Evolutionary conservation across 2,113 vertebrate genomes (phyloP), one percentile per base, ranked within the genome.

Genomic region (Caretta caretta): DNA sequence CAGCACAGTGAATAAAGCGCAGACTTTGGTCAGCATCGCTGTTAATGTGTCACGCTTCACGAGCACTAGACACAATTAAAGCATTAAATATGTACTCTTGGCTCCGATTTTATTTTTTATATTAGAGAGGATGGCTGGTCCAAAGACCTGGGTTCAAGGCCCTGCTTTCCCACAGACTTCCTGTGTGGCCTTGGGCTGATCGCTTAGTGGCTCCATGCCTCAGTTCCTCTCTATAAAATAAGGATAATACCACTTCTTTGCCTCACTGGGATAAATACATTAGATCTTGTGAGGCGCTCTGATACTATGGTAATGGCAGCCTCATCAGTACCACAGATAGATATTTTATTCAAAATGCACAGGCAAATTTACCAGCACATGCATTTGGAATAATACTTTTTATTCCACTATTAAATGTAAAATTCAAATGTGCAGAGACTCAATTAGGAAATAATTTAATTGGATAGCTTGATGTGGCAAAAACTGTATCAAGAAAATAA

Each of bases 401-500:
- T 79, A 93, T 94, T 96, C 93, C 75, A 42, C n/a, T 20, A 38
- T 72, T 38, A 38, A 38, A 42, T 24, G 11, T 76, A 46, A 76
- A 46, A 46, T 24, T 46, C 22, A 42, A 46, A 76, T 76, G n/a
- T 25, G 38, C 72, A 42, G 81, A 88, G 84, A 75, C 12, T 5
- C 38, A 54, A 51, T 57, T 94, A 83, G 84, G 49, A 78, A 83
- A 56, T 0, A 0, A 50, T 75, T 16, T 6, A 83, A 87, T 11
- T 46, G 5, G 86, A 1, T 51, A 83, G 16, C 75, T 78, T 0
- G 27, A 93, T 80, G 57, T 12, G 20, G n/a, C 31, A 75, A 75
- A 75, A 42, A 38, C 38, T 22, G 22, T 42, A 38, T 75, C 20
- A 88, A 79, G 92, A 92, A 96, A 94, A 92, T 87, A 46, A 95